Percentiles rank a stretch among this genome's conserved stretches.
phyloP scores from a whole-genome alignment of 2,113 vertebrate species.

The Pelodiscus sinensis region DNA sequence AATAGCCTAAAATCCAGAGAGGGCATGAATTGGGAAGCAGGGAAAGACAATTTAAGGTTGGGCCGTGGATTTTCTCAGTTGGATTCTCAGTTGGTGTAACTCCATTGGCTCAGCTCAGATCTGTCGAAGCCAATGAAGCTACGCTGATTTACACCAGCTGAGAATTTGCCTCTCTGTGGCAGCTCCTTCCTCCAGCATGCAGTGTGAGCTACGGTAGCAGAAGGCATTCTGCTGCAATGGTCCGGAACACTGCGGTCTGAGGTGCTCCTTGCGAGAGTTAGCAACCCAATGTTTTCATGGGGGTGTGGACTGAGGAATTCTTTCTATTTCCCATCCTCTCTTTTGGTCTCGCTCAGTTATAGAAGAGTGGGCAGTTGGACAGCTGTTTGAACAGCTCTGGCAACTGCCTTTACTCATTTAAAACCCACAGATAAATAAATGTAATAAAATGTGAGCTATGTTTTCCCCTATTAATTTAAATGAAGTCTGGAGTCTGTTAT shows the following conservation, averaged over 20 bases:
- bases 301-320: not conserved
- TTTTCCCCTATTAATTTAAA: constrained; percentile 5
- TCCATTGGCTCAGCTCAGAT: not conserved
- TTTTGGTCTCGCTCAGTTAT: too few species aligned
- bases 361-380: too few species aligned
- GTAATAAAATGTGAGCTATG: not conserved
- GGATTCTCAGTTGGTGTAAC: not conserved
- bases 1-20: not conserved
- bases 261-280: constrained; percentile 1
- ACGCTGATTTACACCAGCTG: not conserved
- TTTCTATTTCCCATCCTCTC: not conserved
- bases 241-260: constrained; percentile 19
- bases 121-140: not conserved
- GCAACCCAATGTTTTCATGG: not conserved
- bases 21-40: not conserved
- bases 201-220: not conserved
- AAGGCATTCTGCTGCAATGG: not conserved
- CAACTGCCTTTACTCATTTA: accelerated
- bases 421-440: not conserved
- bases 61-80: not conserved
- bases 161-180: too few species aligned
- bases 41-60: too few species aligned
- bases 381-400: accelerated
- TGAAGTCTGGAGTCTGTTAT: not conserved
- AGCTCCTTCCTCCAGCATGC: not conserved